Evolutionary conservation across 30 jellyfish, hydroid and myxozoan species (phyloP), one percentile per base, ranked within the genome.

Genomic region (Aurelia aurita complex sp. Pacific): DNA sequence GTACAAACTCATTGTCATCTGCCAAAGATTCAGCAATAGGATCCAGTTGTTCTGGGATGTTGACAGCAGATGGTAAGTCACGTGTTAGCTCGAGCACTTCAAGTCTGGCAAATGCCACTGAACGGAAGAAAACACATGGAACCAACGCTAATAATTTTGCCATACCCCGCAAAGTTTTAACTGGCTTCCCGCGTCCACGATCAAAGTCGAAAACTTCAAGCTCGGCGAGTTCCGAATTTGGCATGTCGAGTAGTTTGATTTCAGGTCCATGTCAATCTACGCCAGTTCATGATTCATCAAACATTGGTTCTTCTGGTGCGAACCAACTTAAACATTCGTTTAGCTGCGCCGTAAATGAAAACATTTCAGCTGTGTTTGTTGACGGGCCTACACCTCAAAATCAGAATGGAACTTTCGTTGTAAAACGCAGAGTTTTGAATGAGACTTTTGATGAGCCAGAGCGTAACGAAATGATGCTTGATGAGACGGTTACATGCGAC

Each of bases 181-280:
- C 69, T 16, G 92, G 57, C 7, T 23, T 50, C 2, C 29, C 50
- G 6, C 64, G 19, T 2, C 84, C 91, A 13, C 57, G 85, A 19
- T 19, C 92, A 16, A 81, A 33, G 32, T 66, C 69, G 16, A 83
- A 72, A 50, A 83, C 81, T 10, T 14, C 64, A n/a, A 43, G 80
- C 46, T 83, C 92, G 15, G 57, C 92, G 15, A 83, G 64, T 55
- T 81, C 90, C 8, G 92, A 83, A 54, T 83, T 83, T 33, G 91
- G 77, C n/a, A 83, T 40, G 4, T 29, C 69, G 7, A 54, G 38
- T 38, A 10, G n/a, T 62, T 61, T 36, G 8, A 63, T 29, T 32
- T 34, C 68, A 1, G 85, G 59, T 42, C 92, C 84, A 65, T 83
- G 40, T 46, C 92, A 83, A 33, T 83, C 92, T 42, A 83, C 92